Evolutionary conservation across 2,888 invertebrate species (phyloP).

Genomic region (Meloe dianella): DNA sequence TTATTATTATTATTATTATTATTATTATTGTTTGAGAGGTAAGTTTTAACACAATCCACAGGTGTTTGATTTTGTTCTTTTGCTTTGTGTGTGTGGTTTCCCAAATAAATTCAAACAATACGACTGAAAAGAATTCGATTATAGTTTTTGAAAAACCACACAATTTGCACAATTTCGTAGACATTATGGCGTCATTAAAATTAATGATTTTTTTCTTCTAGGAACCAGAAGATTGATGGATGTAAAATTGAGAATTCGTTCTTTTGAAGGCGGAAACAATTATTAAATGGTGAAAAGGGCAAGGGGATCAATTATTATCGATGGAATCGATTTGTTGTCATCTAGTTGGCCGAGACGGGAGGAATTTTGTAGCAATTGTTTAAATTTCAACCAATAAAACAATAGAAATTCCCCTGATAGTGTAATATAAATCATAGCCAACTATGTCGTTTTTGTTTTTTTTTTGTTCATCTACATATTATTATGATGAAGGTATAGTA

Average conservation of each 20-base stretch:
- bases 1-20: slow-evolving; percentile 2
- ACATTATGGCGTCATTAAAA: neutral
- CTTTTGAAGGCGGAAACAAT: neutral
- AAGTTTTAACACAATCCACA: neutral
- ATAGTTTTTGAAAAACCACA: neutral
- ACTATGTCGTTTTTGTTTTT: neutral
- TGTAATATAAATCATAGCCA: neutral
- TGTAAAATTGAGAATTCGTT: neutral
- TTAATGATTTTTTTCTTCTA: neutral
- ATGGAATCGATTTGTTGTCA: neutral
- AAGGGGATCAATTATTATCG: neutral
- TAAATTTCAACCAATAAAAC: neutral
- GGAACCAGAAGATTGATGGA: neutral
- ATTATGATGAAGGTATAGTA: neutral
- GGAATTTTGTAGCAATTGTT: neutral
- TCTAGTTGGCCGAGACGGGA: neutral
- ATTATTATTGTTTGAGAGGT: neutral
- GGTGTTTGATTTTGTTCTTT: slow-evolving; percentile 5
- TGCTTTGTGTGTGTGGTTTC: neutral
- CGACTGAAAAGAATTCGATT: slow-evolving; percentile 3
- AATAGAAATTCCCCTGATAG: neutral
- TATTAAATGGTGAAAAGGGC: neutral
- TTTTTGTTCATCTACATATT: slow-evolving; percentile 8
- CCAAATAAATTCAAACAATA: slow-evolving; percentile 7
- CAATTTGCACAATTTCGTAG: neutral